Base-by-base conservation (phyloP, 1,140 invertebrate species). In the Diachasmimorpha longicaudata region DNA sequence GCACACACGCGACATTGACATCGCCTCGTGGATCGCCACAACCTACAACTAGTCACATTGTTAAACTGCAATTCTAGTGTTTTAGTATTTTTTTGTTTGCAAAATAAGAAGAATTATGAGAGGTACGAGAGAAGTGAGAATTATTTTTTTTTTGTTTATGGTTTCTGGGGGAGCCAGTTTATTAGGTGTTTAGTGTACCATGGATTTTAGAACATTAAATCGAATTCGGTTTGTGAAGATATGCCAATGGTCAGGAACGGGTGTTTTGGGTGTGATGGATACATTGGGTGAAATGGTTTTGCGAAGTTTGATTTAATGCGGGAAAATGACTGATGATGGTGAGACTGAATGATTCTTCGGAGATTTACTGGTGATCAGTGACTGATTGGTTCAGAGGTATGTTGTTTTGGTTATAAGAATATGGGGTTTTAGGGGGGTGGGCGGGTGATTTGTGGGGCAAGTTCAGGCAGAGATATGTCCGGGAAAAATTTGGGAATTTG, bases 1-100 rank as follows among this genome's bases (percentile, higher is more conserved):
- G 52, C 78, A 84, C 81, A 82, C 83, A 84, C 79, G 80, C 81
- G 83, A 80, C 77, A 78, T 74, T 78, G 48, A 74, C 39, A 74
- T 42, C 39, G 13, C 39, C 39, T 42, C 39, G 39, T 42, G 39
- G 31, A 42, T 10, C 39, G 39, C 39, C 39, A 6, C 39, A 42
- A 42, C 9, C 13, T 13, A n/a, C n/a, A n/a, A n/a, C n/a, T n/a
- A 42, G 39, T 42, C 39, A 42, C 39, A 1, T 42, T 42, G 9
- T n/a, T 42, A 42, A 42, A 42, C 39, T 42, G 13, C 39, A 42
- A 42, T 13, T 42, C 39, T 10, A 42, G 9, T 55, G 14, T 55
- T n/a, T 63, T 25, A 4, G 21, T 1, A 31, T 19, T 63, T 63
- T 25, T 63, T 25, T 19, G 25, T 8, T 16, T 10, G 2, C n/a